Percentiles rank a stretch among this genome's conserved stretches.
Conservation (phyloP, 2,113 vertebrate species). For the Hyla sarda region DNA sequence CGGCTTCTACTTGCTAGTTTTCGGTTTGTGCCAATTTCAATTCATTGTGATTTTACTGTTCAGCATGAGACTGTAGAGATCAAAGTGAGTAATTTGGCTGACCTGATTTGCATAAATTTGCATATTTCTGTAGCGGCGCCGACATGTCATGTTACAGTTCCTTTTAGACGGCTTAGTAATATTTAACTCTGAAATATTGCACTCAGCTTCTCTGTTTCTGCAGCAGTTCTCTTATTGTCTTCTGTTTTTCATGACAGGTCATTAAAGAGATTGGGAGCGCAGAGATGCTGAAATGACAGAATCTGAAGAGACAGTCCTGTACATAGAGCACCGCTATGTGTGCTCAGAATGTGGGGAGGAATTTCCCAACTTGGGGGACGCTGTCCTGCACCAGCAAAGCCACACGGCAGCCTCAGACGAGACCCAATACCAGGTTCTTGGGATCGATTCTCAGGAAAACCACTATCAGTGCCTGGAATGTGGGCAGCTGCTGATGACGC, state of each 20-base stretch:
- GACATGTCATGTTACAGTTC: not conserved
- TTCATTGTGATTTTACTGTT: not conserved
- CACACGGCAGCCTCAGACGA: slow-evolving; percentile 79
- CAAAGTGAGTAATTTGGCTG: not conserved
- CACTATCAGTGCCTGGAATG: slow-evolving; percentile 74
- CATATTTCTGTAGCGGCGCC: not conserved
- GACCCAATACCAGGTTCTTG: slow-evolving; percentile 68
- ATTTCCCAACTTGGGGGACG: slow-evolving; percentile 86
- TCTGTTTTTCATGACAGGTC: slow-evolving; percentile 38
- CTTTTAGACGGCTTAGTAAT: not conserved
- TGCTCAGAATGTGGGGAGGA: slow-evolving; percentile 92
- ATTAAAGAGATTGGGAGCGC: slow-evolving; percentile 74
- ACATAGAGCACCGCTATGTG: slow-evolving; percentile 82
- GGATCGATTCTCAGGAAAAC: slow-evolving; percentile 65
- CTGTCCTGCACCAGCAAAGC: slow-evolving; percentile 85
- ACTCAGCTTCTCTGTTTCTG: not conserved
- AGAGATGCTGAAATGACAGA: slow-evolving; percentile 72
- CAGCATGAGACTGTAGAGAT: not conserved
- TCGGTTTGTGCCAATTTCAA: not conserved
- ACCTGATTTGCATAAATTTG: not conserved
- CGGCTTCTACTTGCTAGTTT: not conserved
- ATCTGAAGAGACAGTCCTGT: slow-evolving; percentile 68
- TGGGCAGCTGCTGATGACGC: slow-evolving; percentile 69
- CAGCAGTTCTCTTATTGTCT: not conserved
- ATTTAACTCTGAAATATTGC: not conserved